Base-by-base conservation (phyloP, 2,888 invertebrate genomes). In the Trissonchulus latispiculum region DNA sequence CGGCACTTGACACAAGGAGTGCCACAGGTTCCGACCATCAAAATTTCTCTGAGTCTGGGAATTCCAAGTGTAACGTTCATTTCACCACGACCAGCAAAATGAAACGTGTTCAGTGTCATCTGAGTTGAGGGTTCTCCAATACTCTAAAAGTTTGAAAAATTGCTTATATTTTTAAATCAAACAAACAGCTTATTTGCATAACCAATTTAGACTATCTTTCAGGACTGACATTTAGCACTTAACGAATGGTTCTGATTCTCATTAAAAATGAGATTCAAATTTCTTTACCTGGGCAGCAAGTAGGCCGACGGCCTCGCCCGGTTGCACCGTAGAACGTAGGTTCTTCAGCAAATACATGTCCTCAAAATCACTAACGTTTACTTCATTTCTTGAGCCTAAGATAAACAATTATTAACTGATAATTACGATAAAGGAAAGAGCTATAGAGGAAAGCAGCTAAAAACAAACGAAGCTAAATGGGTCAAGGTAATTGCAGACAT, bases 31-130 rank as follows among this genome's bases (percentile, higher is more conserved):
- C 95, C 96, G 1, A 85, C 90, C 96, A 99, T 97, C 0, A 99
- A 86, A 78, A 99, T 95, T 88, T 99, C 99, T 78, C 95, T 86
- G 2, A 99, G 87, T 78, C 99, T 89, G 0, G 99, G 99, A 79
- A 99, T 97, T 87, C 99, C 99, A n/a, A 99, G 87, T 0, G 99
- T 99, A 0, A 99, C 97, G 87, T 99, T 99, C 96, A 99, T 99
- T 85, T 99, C 99, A 87, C 97, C 96, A 85, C 96, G 90, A 82
- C 99, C 99, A 80, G 99, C 99, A 84, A 99, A 99, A 83, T 99
- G 99, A 85, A 99, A 99, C 61, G 99, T 99, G 84, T 99, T 99
- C 83, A 99, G 86, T 80, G 99, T 99, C 99, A 99, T 99, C 87
- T 99, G 99, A 75, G 99, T 99, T 1, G 97, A 97, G 0, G 99